phyloP scores from a whole-genome alignment of 2,888 invertebrate genomes.

The Tridacna gigas region DNA sequence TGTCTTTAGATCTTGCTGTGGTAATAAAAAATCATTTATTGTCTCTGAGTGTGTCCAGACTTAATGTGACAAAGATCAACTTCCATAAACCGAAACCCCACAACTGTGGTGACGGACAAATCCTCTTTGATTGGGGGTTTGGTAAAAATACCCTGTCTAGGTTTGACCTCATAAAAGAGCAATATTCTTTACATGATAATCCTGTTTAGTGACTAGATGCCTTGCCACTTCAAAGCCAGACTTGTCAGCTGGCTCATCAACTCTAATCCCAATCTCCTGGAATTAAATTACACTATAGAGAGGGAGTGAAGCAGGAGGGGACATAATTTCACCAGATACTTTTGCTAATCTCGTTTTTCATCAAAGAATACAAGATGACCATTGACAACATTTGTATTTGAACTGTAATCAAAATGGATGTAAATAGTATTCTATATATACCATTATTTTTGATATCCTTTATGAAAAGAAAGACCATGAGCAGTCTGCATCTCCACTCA shows the following conservation, averaged over 20 bases:
- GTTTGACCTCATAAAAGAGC: constrained; percentile 25
- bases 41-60: not conserved
- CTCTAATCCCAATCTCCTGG: constrained; percentile 5
- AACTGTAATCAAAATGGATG: too few relatives aligned
- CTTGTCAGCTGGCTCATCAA: constrained; percentile 24
- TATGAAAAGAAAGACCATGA: too few relatives aligned
- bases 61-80: not conserved
- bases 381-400: too few relatives aligned
- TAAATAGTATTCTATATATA: too few relatives aligned
- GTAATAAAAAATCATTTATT: not conserved
- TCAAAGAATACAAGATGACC: too few relatives aligned
- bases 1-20: too few relatives aligned
- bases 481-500: too few relatives aligned
- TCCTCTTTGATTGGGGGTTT: constrained; percentile 20
- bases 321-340: too few relatives aligned
- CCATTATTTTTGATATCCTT: too few relatives aligned
- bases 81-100: constrained; percentile 18
- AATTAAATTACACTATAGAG: constrained; percentile 17
- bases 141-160: not conserved
- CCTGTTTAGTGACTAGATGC: constrained; percentile 23
- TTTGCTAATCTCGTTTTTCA: too few relatives aligned
- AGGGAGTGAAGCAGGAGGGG: constrained; percentile 2
- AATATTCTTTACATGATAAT: constrained; percentile 29
- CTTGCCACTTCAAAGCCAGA: constrained; percentile 23
- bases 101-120: constrained; percentile 13